Evolutionary conservation across 53 echinoderm and acorn worm species (phyloP).

Genomic region (Echinarachnius parma): DNA sequence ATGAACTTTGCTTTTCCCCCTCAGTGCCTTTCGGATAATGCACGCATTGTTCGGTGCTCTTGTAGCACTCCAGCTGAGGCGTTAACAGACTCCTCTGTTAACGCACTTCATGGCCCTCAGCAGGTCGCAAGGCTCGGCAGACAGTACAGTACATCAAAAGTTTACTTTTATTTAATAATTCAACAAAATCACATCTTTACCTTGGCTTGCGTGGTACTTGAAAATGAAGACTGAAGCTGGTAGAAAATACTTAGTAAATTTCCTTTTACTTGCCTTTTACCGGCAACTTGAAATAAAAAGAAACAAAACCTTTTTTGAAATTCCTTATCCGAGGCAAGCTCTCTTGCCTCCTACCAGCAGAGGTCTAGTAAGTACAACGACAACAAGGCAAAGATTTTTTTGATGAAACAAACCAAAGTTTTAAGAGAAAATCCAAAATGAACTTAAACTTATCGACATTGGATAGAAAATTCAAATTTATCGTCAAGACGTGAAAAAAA

Average conservation of each 20-base stretch:
- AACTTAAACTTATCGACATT: not conserved
- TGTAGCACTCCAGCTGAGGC: constrained; percentile 91
- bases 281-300: not conserved
- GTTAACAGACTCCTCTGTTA: constrained; percentile 56
- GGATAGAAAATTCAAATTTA: not conserved
- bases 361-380: constrained; percentile 28
- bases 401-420: not conserved
- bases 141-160: constrained; percentile 49
- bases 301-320: not conserved
- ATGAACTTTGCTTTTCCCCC: constrained; percentile 74
- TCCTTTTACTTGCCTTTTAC: constrained; percentile 1
- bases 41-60: constrained; percentile 96
- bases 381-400: constrained; percentile 46
- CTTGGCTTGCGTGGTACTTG: constrained; percentile 38
- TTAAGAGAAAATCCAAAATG: not conserved
- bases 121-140: constrained; percentile 50
- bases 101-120: constrained; percentile 45
- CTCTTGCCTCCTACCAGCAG: constrained; percentile 25
- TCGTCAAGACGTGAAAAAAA: not conserved
- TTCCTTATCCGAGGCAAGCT: not conserved
- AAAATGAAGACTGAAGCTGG: constrained; percentile 25
- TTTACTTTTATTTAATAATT: constrained; percentile 44
- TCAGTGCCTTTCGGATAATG: constrained; percentile 86
- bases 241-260: not conserved
- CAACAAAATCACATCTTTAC: constrained; percentile 41